Evolutionary conservation across 2,888 invertebrate genomes (phyloP).

Genomic region (Epinotia nisella): DNA sequence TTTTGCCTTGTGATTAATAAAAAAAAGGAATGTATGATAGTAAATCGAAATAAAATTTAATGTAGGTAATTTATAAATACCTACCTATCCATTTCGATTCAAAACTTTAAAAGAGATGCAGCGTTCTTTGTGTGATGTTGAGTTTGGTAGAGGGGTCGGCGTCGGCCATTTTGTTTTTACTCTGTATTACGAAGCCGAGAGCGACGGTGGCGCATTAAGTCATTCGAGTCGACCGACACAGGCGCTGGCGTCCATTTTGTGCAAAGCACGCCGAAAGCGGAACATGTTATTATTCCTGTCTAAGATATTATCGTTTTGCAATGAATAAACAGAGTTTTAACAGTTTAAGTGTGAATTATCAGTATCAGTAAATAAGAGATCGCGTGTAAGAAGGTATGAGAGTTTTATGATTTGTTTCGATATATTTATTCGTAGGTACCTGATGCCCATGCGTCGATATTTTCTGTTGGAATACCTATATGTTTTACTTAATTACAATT

Average conservation of each 20-base stretch:
- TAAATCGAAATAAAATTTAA: background rate
- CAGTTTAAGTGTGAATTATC: slow-evolving; percentile 21
- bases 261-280: background rate
- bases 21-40: background rate
- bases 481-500: background rate
- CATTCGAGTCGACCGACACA: background rate
- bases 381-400: slow-evolving; percentile 40
- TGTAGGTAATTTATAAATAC: background rate
- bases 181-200: slow-evolving; percentile 34
- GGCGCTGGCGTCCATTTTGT: slow-evolving; percentile 43
- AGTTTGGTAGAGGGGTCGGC: slow-evolving; percentile 33
- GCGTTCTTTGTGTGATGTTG: slow-evolving; percentile 26
- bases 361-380: slow-evolving; percentile 33
- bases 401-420: slow-evolving; percentile 21
- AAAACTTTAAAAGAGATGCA: background rate
- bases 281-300: background rate
- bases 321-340: background rate
- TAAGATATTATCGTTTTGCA: background rate
- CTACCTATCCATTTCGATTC: background rate
- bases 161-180: slow-evolving; percentile 54
- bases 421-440: background rate
- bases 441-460: background rate
- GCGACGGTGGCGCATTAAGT: slow-evolving; percentile 15
- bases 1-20: background rate
- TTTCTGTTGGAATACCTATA: background rate